Base-by-base conservation (phyloP, 1,140 invertebrate species). In the Heterodera carotae region DNA sequence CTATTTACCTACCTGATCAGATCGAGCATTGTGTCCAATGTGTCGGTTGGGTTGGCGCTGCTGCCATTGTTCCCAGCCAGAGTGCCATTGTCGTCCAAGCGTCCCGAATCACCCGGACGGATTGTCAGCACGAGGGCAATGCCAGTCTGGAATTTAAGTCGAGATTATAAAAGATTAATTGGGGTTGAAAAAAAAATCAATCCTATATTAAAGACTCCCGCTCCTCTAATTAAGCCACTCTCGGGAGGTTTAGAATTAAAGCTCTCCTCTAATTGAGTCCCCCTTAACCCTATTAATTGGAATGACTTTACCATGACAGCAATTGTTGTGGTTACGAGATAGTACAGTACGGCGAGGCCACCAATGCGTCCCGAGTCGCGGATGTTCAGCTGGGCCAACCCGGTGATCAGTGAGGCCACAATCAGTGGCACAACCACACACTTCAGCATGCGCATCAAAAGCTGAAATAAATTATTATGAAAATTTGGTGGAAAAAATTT, bases 1-100 rank as follows among this genome's bases (percentile, higher is more conserved):
- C n/a, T n/a, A 76, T 15, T 39, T 60, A n/a, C 29, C 62, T 89
- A 97, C 95, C 95, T 92, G 84, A 97, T 90, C 81, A 98, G 90
- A 91, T 98, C 96, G 86, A 98, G 90, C 27, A 98, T 89, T 5
- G 94, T 96, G 87, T 98, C 95, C 2, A 92, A 90, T 1, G 95
- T 94, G 34, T 94, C 92, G 2, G 93, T 91, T 80, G 48, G 48
- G 5, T 12, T 56, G 15, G 48, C 22, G 48, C 22, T 56, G 48
- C 48, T 56, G 48, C 15, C 48, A 56, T 56, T 56, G 1, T 18
- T 4, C 48, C 15, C 15, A 15, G 15, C 1, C 15, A 4, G 12
- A 56, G 15, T 22, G 86, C 62, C 88, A n/a, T 91, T 87, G 2
- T 89, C 85, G 48, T 22, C 48, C 18, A 43, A 2, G 39, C 22